Evolutionary conservation across 2,797 vertebrate species (phyloP).

Genomic region (Phalloptychus januarius): DNA sequence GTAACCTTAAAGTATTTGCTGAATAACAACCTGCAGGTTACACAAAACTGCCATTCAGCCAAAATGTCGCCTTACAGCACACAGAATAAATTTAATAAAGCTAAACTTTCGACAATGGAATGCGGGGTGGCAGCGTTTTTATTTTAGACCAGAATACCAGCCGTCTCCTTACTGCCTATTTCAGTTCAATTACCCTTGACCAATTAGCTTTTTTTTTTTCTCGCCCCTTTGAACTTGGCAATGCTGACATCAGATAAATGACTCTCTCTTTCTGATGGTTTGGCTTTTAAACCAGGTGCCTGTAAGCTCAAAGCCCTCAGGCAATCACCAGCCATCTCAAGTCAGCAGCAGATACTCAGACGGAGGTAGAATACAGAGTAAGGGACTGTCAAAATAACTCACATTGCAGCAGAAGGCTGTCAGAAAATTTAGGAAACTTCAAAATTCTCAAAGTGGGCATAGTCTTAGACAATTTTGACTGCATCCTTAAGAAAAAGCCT

Average conservation of each 20-base stretch:
- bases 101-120: constrained; percentile 51
- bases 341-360: constrained; percentile 63
- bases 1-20: constrained; percentile 14
- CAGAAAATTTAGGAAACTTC: constrained; percentile 39
- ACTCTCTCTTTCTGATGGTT: constrained; percentile 60
- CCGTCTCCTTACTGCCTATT: constrained; percentile 36
- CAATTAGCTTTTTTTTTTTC: constrained; percentile 55
- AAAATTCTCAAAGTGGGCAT: constrained; percentile 19
- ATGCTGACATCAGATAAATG: constrained; percentile 65
- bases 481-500: not conserved
- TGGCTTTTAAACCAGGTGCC: constrained; percentile 59
- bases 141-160: constrained; percentile 41
- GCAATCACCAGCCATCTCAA: constrained; percentile 65
- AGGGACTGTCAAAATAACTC: constrained; percentile 62
- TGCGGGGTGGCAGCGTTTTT: constrained; percentile 49
- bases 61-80: constrained; percentile 41
- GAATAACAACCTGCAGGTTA: constrained; percentile 6
- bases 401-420: constrained; percentile 43
- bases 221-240: constrained; percentile 49
- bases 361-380: constrained; percentile 66
- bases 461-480: constrained; percentile 22
- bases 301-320: constrained; percentile 69
- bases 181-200: constrained; percentile 64
- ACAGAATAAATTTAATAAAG: constrained; percentile 20
- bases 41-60: constrained; percentile 37